Conservation (phyloP, 92 coral and sea anemone genomes). For the Parazoanthus swiftii region DNA sequence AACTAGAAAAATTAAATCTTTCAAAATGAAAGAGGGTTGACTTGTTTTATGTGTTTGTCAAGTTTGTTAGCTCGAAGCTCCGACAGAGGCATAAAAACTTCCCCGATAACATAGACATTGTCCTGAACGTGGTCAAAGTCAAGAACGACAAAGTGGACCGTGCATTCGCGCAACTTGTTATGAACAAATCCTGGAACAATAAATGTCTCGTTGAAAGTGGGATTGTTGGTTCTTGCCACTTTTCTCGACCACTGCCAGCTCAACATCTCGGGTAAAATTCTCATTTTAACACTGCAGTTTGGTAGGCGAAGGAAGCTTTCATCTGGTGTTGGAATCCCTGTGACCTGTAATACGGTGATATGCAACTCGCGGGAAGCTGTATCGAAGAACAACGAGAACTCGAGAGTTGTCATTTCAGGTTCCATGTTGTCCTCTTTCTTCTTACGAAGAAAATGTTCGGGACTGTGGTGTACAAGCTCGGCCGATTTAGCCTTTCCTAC, state of each 20-base stretch:
- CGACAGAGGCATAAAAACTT: conserved; percentile 82
- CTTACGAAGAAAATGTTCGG: conserved; percentile 58
- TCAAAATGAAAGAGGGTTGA: conserved; percentile 79
- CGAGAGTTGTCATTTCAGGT: conserved; percentile 59
- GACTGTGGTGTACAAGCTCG: conserved; percentile 69
- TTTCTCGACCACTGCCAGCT: conserved; percentile 91
- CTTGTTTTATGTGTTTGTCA: conserved; percentile 80
- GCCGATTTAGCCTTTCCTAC: conserved; percentile 42
- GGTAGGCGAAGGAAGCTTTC: conserved; percentile 86
- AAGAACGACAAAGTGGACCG: conserved; percentile 84
- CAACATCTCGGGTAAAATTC: conserved; percentile 86
- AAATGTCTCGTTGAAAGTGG: conserved; percentile 89
- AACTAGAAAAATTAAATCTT: neutral
- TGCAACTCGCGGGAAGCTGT: conserved; percentile 89
- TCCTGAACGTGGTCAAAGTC: conserved; percentile 95
- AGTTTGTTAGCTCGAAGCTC: conserved; percentile 88
- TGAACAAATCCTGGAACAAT: conserved; percentile 95
- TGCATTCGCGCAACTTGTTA: conserved; percentile 89
- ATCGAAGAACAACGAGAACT: conserved; percentile 87
- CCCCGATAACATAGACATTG: conserved; percentile 89
- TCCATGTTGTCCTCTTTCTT: conserved; percentile 31
- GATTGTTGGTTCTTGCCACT: conserved; percentile 78
- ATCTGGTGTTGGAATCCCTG: conserved; percentile 79
- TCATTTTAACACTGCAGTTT: conserved; percentile 89
- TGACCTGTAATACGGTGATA: conserved; percentile 81